These are phyloP conservation scores for Campylomormyrus numenius DNA, from an alignment of 2,113 vertebrate species.

Conservation along the genomic window DNA sequence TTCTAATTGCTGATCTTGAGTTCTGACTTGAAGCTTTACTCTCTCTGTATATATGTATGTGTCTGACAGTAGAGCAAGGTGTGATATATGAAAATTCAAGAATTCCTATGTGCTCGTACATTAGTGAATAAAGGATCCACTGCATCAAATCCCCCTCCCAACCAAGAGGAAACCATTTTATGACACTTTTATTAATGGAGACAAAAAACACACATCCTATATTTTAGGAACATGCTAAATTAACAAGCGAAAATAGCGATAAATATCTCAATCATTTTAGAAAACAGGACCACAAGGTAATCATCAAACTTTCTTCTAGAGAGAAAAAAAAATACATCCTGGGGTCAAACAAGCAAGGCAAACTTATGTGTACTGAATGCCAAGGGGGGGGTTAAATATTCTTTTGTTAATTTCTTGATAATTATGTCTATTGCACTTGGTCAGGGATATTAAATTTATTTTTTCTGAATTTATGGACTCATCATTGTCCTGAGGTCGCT, in stretches of 20 bases:
- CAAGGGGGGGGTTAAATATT: neutral
- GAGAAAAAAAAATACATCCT: neutral
- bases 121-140: slow-evolving; percentile 20
- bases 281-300: slow-evolving; percentile 15
- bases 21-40: neutral
- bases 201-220: slow-evolving; percentile 40
- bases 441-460: neutral
- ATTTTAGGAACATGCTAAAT: slow-evolving; percentile 48
- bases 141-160: neutral
- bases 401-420: neutral
- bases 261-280: slow-evolving; percentile 19
- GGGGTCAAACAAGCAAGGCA: neutral
- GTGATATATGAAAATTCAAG: neutral
- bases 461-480: neutral
- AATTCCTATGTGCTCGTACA: neutral
- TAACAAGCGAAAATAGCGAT: slow-evolving; percentile 30
- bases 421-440: neutral
- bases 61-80: neutral
- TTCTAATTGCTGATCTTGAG: neutral
- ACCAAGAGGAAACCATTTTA: neutral
- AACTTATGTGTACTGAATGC: neutral
- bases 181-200: slow-evolving; percentile 45
- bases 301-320: neutral
- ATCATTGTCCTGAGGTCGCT: neutral
- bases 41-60: neutral